phyloP scores from a whole-genome alignment of 2,888 invertebrate species.

The Zaprionus lineosus region DNA sequence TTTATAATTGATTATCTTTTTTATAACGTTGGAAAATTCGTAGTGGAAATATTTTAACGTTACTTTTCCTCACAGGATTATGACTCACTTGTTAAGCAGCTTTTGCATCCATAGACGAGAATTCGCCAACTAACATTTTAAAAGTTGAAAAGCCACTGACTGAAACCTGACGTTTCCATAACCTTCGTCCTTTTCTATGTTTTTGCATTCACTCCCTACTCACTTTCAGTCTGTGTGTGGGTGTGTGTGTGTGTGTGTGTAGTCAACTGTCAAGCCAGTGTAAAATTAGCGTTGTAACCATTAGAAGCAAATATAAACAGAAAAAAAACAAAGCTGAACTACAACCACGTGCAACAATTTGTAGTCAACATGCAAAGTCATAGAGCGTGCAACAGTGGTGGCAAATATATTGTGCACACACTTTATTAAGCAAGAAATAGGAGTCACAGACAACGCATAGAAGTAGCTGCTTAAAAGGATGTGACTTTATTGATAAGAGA shows the following conservation, averaged over 20 bases:
- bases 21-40: too few species aligned
- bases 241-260: conserved; percentile 30
- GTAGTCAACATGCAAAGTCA: conserved; percentile 60
- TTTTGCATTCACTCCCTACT: too few species aligned
- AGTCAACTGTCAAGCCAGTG: conserved; percentile 67
- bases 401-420: conserved; percentile 27
- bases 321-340: conserved; percentile 34
- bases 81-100: background rate
- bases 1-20: too few species aligned
- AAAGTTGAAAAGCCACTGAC: conserved; percentile 18
- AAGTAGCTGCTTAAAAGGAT: background rate
- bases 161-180: conserved; percentile 13
- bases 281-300: conserved; percentile 66
- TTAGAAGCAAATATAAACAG: conserved; percentile 41
- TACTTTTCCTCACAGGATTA: too few species aligned
- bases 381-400: conserved; percentile 34
- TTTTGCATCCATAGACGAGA: too few species aligned
- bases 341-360: conserved; percentile 60
- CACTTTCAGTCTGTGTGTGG: conserved; percentile 2
- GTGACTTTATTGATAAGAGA: background rate
- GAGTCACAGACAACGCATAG: conserved; percentile 16
- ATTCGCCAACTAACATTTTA: conserved; percentile 18
- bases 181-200: too few species aligned
- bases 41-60: too few species aligned
- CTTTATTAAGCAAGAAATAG: too few species aligned